Evolutionary conservation across 37 sponge, comb jelly and placozoan genomes (phyloP).

Genomic region (Cliona cf. orientalis): DNA sequence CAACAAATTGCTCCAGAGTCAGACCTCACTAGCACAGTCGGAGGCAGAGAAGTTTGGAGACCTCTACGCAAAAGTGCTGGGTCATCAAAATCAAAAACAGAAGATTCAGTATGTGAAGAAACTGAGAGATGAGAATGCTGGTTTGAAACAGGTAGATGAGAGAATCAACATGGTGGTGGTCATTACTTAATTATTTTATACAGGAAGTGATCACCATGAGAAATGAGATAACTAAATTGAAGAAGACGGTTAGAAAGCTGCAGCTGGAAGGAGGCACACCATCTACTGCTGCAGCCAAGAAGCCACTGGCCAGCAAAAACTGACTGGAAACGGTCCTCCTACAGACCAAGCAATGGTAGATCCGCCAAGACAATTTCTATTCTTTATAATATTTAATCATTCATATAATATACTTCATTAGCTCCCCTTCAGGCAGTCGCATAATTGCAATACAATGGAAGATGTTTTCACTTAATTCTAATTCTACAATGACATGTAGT

Average conservation of each 20-base stretch:
- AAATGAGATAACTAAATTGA: conserved; percentile 17
- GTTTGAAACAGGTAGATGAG: conserved; percentile 51
- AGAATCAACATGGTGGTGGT: background rate
- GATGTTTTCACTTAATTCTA: too few species aligned
- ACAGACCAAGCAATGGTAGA: too few species aligned
- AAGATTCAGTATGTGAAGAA: conserved; percentile 82
- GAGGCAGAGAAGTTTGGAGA: conserved; percentile 62
- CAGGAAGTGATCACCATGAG: conserved; percentile 51
- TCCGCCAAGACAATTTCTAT: too few species aligned
- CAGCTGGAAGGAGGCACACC: conserved; percentile 30
- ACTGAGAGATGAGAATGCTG: conserved; percentile 67
- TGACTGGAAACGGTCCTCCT: background rate
- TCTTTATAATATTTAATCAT: too few species aligned
- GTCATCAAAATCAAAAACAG: conserved; percentile 80
- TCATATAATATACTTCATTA: too few species aligned
- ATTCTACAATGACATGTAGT: too few species aligned
- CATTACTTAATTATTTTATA: background rate
- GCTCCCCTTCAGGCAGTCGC: too few species aligned
- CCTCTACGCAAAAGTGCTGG: conserved; percentile 67
- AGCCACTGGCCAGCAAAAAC: background rate
- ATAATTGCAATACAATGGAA: too few species aligned
- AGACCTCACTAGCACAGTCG: conserved; percentile 60
- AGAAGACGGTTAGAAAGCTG: conserved; percentile 25
- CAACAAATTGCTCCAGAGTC: conserved; percentile 51
- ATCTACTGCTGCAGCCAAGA: background rate